A percentile compares a stretch with the other conserved stretches of the same genome.
Evolutionary conservation across 2,113 vertebrate genomes (phyloP).

Genomic region (Myodes glareolus): DNA sequence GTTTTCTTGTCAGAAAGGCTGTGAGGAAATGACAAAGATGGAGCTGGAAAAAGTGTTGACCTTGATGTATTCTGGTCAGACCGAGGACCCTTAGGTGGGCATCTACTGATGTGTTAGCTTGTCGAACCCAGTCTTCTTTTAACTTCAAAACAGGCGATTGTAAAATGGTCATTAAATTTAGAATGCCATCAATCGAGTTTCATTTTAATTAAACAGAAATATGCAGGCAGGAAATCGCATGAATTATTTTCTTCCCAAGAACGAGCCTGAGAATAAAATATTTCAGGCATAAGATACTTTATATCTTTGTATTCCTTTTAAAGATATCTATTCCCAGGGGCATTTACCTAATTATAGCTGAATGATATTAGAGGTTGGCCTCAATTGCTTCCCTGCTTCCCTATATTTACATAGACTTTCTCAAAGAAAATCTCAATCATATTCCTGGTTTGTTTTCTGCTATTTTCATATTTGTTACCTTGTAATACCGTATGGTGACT

Average conservation of each 20-base stretch:
- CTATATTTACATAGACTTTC: constrained; percentile 40
- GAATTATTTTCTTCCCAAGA: background rate
- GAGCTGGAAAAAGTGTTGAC: background rate
- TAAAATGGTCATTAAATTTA: constrained; percentile 25
- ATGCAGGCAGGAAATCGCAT: constrained; percentile 35
- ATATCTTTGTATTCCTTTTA: background rate
- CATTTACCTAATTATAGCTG: constrained; percentile 42
- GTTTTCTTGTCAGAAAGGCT: constrained; percentile 22
- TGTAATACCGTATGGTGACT: background rate
- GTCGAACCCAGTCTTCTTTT: background rate
- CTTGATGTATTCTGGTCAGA: background rate
- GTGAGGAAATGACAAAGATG: background rate
- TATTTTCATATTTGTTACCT: constrained; percentile 45
- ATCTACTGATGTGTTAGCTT: constrained; percentile 19
- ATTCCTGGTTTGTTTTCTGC: constrained; percentile 22
- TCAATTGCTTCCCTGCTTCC: background rate
- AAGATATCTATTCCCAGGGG: background rate
- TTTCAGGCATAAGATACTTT: background rate
- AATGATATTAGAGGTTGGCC: constrained; percentile 22
- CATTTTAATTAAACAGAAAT: constrained; percentile 66
- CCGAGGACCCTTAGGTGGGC: background rate
- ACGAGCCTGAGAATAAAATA: constrained; percentile 42
- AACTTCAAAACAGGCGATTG: background rate
- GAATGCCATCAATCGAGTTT: background rate
- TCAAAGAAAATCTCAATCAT: constrained; percentile 9